Percentiles rank a stretch among this genome's conserved stretches.
phyloP scores from a whole-genome alignment of 2,797 vertebrate species.

The Columba guinea region DNA sequence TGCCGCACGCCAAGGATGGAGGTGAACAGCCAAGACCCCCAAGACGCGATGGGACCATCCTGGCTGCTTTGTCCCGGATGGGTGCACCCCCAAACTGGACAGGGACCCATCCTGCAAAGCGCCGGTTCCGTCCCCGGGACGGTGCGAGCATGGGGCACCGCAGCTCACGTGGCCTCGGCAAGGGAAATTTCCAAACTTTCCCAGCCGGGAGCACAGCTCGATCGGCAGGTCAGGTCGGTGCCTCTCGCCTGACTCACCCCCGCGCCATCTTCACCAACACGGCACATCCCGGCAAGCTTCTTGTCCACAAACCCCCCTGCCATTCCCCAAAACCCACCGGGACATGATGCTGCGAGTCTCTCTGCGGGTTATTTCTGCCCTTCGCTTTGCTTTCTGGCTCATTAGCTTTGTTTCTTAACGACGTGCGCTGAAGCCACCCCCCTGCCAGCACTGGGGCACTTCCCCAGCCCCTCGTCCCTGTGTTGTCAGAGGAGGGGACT shows the following conservation, averaged over 20 bases:
- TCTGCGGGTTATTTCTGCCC: not conserved
- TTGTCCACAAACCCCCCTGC: accelerated
- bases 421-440: not conserved
- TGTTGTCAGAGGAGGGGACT: accelerated
- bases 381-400: not conserved
- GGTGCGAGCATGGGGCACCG: not conserved
- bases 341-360: not conserved
- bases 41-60: accelerated
- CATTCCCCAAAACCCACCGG: accelerated
- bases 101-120: accelerated
- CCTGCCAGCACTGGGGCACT: not conserved
- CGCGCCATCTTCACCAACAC: accelerated
- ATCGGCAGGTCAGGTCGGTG: not conserved
- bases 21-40: not conserved
- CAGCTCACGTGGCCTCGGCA: not conserved
- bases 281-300: accelerated
- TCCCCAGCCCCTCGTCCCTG: accelerated
- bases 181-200: conserved; percentile 29
- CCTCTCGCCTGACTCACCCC: not conserved
- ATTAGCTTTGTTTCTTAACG: conserved; percentile 28
- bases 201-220: not conserved
- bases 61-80: accelerated
- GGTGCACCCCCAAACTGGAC: accelerated
- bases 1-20: not conserved
- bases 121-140: accelerated